phyloP scores from a whole-genome alignment of 2,888 invertebrate genomes.

The Polyommatus icarus region DNA sequence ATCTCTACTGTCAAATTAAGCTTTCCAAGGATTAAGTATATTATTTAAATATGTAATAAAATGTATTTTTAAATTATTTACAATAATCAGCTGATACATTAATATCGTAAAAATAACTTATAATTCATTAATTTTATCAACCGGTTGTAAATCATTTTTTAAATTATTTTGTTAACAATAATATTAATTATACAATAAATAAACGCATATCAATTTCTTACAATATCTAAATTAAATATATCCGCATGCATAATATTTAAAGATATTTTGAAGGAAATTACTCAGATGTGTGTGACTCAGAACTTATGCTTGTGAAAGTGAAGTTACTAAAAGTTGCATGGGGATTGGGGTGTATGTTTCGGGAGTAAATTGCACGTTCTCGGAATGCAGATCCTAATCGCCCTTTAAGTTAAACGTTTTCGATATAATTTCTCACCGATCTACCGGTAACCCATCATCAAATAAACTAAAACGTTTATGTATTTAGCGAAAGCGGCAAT shows the following conservation, averaged over 20 bases:
- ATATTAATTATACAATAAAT: too few species aligned
- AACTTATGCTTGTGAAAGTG: constrained; percentile 14
- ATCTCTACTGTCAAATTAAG: too few species aligned
- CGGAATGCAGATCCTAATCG: constrained; percentile 56
- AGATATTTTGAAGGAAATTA: background rate
- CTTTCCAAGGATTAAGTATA: too few species aligned
- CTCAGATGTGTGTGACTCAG: background rate
- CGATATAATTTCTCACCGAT: constrained; percentile 65
- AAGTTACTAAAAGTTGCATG: background rate
- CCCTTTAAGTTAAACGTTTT: constrained; percentile 69
- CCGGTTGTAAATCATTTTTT: too few species aligned
- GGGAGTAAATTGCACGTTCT: constrained; percentile 55
- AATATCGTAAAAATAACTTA: too few species aligned
- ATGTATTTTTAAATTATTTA: too few species aligned
- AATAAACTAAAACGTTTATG: constrained; percentile 72
- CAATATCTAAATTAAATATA: too few species aligned
- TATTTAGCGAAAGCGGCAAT: constrained; percentile 69
- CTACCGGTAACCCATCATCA: constrained; percentile 65
- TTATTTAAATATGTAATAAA: too few species aligned
- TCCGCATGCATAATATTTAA: background rate
- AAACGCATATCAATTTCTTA: too few species aligned
- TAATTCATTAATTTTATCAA: too few species aligned
- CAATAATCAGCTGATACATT: too few species aligned
- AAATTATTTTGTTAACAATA: too few species aligned
- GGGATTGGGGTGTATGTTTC: constrained; percentile 19